Evolutionary conservation across 2,888 invertebrate species (phyloP).

Genomic region (Pollenia amentaria): DNA sequence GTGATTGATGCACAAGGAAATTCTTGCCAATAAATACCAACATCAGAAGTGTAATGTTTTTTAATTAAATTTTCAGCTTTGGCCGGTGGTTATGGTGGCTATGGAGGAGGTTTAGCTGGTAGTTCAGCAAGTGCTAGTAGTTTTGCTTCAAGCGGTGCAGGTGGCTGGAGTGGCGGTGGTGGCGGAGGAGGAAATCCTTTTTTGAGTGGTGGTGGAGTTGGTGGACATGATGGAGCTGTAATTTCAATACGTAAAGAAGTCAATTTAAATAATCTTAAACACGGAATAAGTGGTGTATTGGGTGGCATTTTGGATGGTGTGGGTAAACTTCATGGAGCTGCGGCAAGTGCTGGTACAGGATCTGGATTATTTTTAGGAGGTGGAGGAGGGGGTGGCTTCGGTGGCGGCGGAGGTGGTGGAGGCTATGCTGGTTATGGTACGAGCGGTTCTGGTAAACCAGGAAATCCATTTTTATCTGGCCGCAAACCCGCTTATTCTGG

Average conservation of each 20-base stretch:
- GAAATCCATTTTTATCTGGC: constrained; percentile 42
- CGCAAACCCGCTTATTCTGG: neutral
- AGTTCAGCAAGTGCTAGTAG: constrained; percentile 76
- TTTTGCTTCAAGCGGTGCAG: constrained; percentile 73
- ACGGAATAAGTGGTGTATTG: constrained; percentile 68
- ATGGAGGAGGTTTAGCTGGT: constrained; percentile 73
- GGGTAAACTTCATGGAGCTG: constrained; percentile 69
- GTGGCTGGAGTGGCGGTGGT: constrained; percentile 69
- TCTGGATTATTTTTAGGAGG: constrained; percentile 27
- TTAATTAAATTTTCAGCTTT: constrained; percentile 71
- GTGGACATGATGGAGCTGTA: constrained; percentile 45
- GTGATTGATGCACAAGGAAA: constrained; percentile 36
- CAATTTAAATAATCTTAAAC: constrained; percentile 63
- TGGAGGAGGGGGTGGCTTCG: constrained; percentile 45
- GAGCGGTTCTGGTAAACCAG: neutral
- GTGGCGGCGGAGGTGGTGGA: constrained; percentile 14
- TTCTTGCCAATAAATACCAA: neutral
- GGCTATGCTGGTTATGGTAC: constrained; percentile 9
- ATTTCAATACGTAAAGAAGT: constrained; percentile 65
- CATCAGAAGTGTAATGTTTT: constrained; percentile 45
- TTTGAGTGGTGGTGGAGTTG: constrained; percentile 62
- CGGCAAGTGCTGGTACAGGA: constrained; percentile 63
- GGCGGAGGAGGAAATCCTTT: constrained; percentile 72
- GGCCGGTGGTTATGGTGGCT: constrained; percentile 74
- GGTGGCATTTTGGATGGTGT: constrained; percentile 73